Evolutionary conservation across 53 echinoderm and acorn worm genomes (phyloP), one percentile per base, ranked within the genome.

Genomic region (Apostichopus leukothele): DNA sequence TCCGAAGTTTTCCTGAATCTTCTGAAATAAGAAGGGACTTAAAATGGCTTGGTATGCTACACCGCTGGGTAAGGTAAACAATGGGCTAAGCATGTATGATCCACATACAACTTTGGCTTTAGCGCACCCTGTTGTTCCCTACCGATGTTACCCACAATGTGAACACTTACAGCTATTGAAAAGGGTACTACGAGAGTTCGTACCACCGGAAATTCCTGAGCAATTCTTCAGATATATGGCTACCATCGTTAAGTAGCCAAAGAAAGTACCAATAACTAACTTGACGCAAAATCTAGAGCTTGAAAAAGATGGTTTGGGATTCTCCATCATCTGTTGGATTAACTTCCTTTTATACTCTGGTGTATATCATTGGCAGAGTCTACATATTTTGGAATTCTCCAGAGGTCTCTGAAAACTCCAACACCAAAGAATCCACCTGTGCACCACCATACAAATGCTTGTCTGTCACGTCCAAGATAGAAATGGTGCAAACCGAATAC

Each of bases 361-460:
- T 23, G 87, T 91, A 10, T 91, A 10, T 92, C 90, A 19, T 96
- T 96, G 1, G 94, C 96, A 0, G 88, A 76, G 19, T 92, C 91
- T 1, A 96, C 93, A 60, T 96, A 96, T 5, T 86, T 14, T 0
- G 93, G 92, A 10, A 96, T 90, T 14, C 90, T 91, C 90, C 92
- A 93, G 1, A 93, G 54, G 67, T 96, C 96, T 22, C 95, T 88
- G 7, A 96, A 73, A 91, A 93, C 95, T 20, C 96, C 95, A 11
- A 96, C n/a, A 18, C 93, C 92, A 78, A 94, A 94, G 75, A 94
- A 74, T 16, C 96, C 96, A 9, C 92, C 93, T 0, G 95, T 96
- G 39, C 93, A 89, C 96, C 96, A 96, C 96, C 96, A 96, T 59
- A 95, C 91, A 79, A 96, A 96, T 0, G 96, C 95, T 6, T 96